Base-by-base conservation (phyloP, 2,888 invertebrate species). In the Petrolisthes cinctipes region DNA sequence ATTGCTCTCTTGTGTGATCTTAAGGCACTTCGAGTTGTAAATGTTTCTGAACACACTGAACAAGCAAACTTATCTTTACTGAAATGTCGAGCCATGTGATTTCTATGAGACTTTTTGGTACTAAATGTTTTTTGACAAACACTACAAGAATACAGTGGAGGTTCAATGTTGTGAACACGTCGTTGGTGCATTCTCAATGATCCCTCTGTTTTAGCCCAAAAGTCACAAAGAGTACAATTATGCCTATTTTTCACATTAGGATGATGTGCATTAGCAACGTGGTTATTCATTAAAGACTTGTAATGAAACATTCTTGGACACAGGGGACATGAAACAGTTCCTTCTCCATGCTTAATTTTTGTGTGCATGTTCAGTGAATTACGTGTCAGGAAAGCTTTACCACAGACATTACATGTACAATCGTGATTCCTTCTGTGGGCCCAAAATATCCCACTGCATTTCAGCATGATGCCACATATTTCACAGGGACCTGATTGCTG, bases 371-470 rank as follows among this genome's bases (percentile, higher is more conserved):
- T 71, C 5, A 87, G n/a, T 61, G 87, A 73, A 75, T 23, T 54
- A 53, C n/a, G 79, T 5, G 80, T 51, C 2, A 14, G n/a, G 57
- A 87, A 87, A n/a, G 53, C 53, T 66, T 81, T 87, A 66, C 57
- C 51, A 71, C 87, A 87, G 17, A 76, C 7, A 5, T 71, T 23
- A 54, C 87, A 87, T 51, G 68, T 61, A 23, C 51, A n/a, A 73
- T 87, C 71, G 51, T 87, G 87, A 57, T 83, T 80, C 17, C 83
- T 83, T 54, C 83, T 83, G 53, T 87, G 87, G n/a, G 57, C 51
- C 87, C 83, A 83, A 61, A 84, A 81, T 14, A 82, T 66, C n/a
- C 80, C 84, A 81, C 61, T 81, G 75, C 87, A 87, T 53, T 20
- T 61, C 0, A 87, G 73, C 75, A 84, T 81, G 4, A 84, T 17